These are phyloP conservation scores for Apis florea DNA, from an alignment of 1,140 invertebrate genomes.

Conservation along the genomic window DNA sequence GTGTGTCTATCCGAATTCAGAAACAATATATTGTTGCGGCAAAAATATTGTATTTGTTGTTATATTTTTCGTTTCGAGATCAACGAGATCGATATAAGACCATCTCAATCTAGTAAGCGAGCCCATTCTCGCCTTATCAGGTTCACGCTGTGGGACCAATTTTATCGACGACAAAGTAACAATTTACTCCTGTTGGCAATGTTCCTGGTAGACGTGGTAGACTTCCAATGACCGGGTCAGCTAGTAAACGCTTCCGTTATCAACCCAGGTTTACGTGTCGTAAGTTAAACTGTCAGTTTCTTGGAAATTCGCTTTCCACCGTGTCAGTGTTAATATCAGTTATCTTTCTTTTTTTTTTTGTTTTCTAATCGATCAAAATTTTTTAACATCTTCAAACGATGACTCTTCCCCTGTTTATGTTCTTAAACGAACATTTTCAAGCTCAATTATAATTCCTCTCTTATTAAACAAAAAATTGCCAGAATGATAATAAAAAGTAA, in stretches of 20 bases:
- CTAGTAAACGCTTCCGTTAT: slow-evolving; percentile 61
- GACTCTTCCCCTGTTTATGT: too few relatives aligned
- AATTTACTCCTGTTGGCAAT: slow-evolving; percentile 57
- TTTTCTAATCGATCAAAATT: too few relatives aligned
- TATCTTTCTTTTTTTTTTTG: too few relatives aligned
- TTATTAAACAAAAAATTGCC: too few relatives aligned
- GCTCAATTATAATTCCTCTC: too few relatives aligned
- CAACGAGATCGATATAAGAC: slow-evolving; percentile 26
- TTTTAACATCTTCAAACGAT: too few relatives aligned
- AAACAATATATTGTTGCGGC: background rate
- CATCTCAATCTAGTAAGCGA: slow-evolving; percentile 46
- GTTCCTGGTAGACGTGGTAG: slow-evolving; percentile 53
- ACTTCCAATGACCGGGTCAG: slow-evolving; percentile 60
- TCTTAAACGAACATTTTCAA: too few relatives aligned
- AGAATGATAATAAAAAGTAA: too few relatives aligned
- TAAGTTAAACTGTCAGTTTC: slow-evolving; percentile 56
- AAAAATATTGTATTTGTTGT: too few relatives aligned
- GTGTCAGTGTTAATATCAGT: background rate
- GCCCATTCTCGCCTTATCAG: slow-evolving; percentile 40
- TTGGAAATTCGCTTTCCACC: slow-evolving; percentile 39
- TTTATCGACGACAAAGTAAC: slow-evolving; percentile 55
- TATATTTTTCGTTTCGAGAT: background rate
- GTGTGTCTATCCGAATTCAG: too few relatives aligned
- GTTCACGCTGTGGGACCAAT: slow-evolving; percentile 44
- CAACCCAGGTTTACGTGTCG: slow-evolving; percentile 54